phyloP scores from a whole-genome alignment of 2,797 vertebrate species.

The Pagetopsis macropterus region DNA sequence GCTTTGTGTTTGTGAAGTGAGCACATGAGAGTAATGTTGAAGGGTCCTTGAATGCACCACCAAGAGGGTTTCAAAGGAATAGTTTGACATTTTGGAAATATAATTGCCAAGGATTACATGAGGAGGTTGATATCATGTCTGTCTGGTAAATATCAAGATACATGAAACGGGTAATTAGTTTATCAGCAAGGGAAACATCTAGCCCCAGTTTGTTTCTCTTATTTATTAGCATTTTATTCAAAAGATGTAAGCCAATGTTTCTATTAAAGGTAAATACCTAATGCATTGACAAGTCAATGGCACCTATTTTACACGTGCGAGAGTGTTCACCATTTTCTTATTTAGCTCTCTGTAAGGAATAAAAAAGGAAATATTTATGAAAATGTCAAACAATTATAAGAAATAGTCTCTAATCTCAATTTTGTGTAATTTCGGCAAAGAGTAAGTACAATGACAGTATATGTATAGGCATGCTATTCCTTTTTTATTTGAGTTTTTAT shows the following conservation, averaged over 20 bases:
- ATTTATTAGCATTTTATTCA: background rate
- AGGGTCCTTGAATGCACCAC: conserved; percentile 29
- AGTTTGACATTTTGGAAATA: conserved; percentile 7
- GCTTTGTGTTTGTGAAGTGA: background rate
- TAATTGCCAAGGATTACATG: background rate
- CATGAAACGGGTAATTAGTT: background rate
- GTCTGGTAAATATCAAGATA: background rate
- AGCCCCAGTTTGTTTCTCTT: background rate
- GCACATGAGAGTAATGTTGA: background rate
- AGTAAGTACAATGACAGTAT: no score
- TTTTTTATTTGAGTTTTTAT: no score
- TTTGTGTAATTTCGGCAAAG: no score
- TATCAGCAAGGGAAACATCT: background rate
- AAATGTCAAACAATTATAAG: background rate
- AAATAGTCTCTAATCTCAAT: background rate
- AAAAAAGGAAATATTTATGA: background rate
- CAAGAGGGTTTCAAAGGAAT: background rate
- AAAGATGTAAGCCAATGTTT: background rate
- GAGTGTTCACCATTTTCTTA: background rate
- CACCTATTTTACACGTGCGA: background rate
- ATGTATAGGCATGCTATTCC: no score
- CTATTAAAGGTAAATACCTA: background rate
- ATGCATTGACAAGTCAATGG: background rate
- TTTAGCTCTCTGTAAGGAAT: background rate
- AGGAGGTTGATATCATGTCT: background rate